Percentiles rank a stretch among this genome's conserved stretches.
These are phyloP conservation scores for Probaryconus sp. DNA, from an alignment of 1,140 invertebrate genomes.

Conservation along the genomic window DNA sequence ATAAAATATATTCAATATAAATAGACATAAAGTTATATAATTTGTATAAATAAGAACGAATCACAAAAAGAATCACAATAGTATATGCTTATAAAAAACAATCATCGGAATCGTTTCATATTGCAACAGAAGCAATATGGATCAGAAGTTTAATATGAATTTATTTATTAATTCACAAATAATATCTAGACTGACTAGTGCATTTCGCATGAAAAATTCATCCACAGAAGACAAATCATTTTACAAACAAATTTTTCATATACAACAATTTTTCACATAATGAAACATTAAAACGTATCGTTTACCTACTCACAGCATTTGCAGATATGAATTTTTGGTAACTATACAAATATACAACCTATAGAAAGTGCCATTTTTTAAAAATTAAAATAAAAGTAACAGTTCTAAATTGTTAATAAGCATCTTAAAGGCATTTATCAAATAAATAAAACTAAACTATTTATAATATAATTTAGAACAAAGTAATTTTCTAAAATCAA, in stretches of 20 bases:
- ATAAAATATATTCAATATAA: slow-evolving; percentile 45
- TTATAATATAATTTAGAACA: too few species aligned
- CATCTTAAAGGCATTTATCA: slow-evolving; percentile 36
- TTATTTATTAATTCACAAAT: slow-evolving; percentile 23
- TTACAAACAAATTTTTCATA: not conserved
- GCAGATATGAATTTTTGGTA: slow-evolving; percentile 11
- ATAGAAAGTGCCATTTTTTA: slow-evolving; percentile 32
- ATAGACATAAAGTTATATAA: slow-evolving; percentile 36
- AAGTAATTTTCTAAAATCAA: slow-evolving; percentile 30
- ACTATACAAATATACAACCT: slow-evolving; percentile 11
- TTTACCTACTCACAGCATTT: slow-evolving; percentile 32
- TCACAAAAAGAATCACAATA: slow-evolving; percentile 41
- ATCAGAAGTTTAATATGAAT: slow-evolving; percentile 1
- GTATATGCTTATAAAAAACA: slow-evolving; percentile 1
- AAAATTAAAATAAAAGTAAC: slow-evolving; percentile 10
- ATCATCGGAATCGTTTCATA: not conserved
- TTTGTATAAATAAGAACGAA: slow-evolving; percentile 13
- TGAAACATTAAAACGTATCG: slow-evolving; percentile 13
- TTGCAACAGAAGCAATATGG: not conserved
- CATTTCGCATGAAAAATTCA: not conserved
- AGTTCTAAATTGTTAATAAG: slow-evolving; percentile 13
- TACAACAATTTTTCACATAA: slow-evolving; percentile 4
- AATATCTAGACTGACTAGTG: slow-evolving; percentile 40
- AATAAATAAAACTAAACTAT: slow-evolving; percentile 21
- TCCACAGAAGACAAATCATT: not conserved